These are phyloP conservation scores for Mamestra brassicae DNA, from an alignment of 2,888 invertebrate species.

Conservation along the genomic window DNA sequence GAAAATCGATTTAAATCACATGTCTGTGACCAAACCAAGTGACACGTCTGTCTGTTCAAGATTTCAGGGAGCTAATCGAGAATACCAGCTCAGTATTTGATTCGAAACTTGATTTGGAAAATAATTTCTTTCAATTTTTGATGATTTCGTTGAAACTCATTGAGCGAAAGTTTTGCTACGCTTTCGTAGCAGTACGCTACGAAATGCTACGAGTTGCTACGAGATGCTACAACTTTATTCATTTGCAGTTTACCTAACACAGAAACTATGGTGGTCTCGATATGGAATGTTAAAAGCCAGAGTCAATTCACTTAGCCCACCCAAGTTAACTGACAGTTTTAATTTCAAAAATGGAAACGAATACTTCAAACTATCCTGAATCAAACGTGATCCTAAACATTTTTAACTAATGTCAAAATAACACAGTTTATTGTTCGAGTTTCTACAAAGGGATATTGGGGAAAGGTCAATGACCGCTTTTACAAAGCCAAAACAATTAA, in stretches of 20 bases:
- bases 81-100: conserved; percentile 10
- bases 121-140: not conserved
- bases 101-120: conserved; percentile 12
- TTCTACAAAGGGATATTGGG: too few relatives aligned
- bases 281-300: too few relatives aligned
- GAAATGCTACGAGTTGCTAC: conserved; percentile 30
- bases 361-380: too few relatives aligned
- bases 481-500: not conserved
- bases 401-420: too few relatives aligned
- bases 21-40: conserved; percentile 25
- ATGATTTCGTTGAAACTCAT: not conserved
- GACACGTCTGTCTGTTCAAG: conserved; percentile 30
- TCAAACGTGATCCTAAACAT: too few relatives aligned
- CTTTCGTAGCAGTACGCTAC: conserved; percentile 32
- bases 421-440: too few relatives aligned
- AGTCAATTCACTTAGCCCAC: too few relatives aligned
- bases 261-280: not conserved
- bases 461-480: too few relatives aligned
- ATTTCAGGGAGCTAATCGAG: conserved; percentile 32
- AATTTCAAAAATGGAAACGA: too few relatives aligned
- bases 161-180: not conserved
- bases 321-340: too few relatives aligned
- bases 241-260: too few relatives aligned
- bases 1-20: conserved; percentile 53
- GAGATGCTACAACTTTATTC: conserved; percentile 6